Base-by-base conservation (phyloP, 2,888 invertebrate genomes). In the Onchidella celtica region DNA sequence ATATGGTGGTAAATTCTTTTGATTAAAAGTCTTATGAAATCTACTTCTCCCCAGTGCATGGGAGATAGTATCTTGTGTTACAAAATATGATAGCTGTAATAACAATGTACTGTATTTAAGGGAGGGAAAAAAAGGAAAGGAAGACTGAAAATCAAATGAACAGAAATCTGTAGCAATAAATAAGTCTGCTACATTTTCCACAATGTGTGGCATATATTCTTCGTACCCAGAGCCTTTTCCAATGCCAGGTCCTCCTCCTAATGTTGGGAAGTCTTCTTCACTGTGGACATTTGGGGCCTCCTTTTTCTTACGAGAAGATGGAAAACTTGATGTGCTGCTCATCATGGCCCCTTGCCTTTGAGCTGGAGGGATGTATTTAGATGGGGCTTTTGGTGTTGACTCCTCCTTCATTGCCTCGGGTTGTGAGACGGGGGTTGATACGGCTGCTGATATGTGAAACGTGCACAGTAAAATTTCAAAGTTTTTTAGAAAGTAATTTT, bases 211-310 rank as follows among this genome's bases (percentile, higher is more conserved):
- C n/a, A n/a, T n/a, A n/a, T n/a, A n/a, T n/a, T n/a, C n/a, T n/a
- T n/a, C n/a, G n/a, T 14, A 73, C 73, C 73, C 61, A 27, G 59
- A 36, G 69, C 69, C n/a, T 81, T 82, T 61, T 27, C 61, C 40
- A 6, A 34, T 38, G 9, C 38, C 65, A 3, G 59, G 40, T 82
- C 32, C 73, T 21, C 87, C 91, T 27, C 92, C 92, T n/a, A 92
- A 85, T 1, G 90, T 89, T 6, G 92, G 92, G 82, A 92, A 92
- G 80, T 92, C 92, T 34, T 88, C 89, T 84, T 92, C 91, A 86
- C 92, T 91, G 40, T 85, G 85, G 57, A 92, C 77, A 85, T 91
- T 91, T 4, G 92, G 92, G 9, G 91, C 91, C 17, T 76, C 85
- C 83, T 88, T 91, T 70, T 83, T 86, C 68, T 89, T 82, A 47